phyloP scores from a whole-genome alignment of 53 echinoderm and acorn worm genomes.

The Luidia sarsii region DNA sequence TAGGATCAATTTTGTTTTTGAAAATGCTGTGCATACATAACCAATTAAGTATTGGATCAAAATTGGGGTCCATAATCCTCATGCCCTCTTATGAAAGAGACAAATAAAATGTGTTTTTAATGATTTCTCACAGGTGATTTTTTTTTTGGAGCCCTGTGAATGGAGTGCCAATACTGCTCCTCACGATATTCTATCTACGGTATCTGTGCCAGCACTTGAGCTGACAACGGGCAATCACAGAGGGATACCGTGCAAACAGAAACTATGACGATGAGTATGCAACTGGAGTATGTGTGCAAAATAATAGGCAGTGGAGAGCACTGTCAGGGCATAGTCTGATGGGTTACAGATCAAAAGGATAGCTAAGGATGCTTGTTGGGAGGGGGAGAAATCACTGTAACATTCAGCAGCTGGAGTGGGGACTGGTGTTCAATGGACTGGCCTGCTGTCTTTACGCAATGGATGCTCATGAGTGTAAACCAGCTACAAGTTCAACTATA shows the following conservation, averaged over 20 bases:
- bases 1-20: no score
- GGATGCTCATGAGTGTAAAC: not conserved
- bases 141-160: no score
- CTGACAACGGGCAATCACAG: conserved; percentile 5
- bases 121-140: no score
- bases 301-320: conserved; percentile 17
- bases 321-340: not conserved
- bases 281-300: not conserved
- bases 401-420: not conserved
- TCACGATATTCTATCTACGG: no score
- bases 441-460: not conserved
- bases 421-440: not conserved
- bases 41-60: no score
- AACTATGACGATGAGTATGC: conserved; percentile 40
- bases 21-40: no score
- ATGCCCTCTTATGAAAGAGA: no score
- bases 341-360: conserved; percentile 9
- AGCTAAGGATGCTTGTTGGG: not conserved
- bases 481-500: not conserved
- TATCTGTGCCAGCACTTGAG: not conserved
- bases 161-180: no score
- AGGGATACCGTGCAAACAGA: conserved; percentile 19
- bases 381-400: no score
- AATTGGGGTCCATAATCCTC: no score
- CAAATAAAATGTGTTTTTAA: no score